Percentiles rank a stretch among this genome's conserved stretches.
These are phyloP conservation scores for Bembecia ichneumoniformis DNA, from an alignment of 2,888 invertebrate species.

Conservation along the genomic window DNA sequence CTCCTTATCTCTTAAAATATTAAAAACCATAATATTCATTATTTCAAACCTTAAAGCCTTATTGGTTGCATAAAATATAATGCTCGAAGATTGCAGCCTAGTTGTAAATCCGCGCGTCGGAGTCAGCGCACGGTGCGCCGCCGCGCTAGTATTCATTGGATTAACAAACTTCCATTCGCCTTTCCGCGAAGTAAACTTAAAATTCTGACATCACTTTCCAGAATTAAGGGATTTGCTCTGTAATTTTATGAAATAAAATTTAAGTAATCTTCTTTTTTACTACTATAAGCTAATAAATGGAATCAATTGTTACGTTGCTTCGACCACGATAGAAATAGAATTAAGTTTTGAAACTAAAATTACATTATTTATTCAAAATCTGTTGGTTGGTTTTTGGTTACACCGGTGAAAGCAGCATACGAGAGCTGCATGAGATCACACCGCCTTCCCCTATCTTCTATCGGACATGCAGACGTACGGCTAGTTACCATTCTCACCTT, in stretches of 20 bases:
- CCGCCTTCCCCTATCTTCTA: no score
- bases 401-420: no score
- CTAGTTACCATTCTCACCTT: no score
- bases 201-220: constrained; percentile 57
- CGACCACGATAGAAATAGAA: background rate
- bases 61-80: background rate
- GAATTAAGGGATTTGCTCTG: constrained; percentile 49
- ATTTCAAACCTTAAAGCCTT: no score
- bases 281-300: constrained; percentile 58
- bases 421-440: no score
- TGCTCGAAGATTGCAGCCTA: background rate
- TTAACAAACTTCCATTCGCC: constrained; percentile 47
- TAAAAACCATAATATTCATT: no score
- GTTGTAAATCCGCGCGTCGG: constrained; percentile 1
- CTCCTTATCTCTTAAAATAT: no score
- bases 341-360: background rate
- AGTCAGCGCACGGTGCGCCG: constrained; percentile 12
- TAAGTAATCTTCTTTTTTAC: constrained; percentile 58
- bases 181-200: constrained; percentile 47
- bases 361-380: background rate
- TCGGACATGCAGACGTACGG: no score
- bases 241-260: constrained; percentile 49
- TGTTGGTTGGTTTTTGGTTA: no score
- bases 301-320: constrained; percentile 47
- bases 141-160: constrained; percentile 29